Base-by-base conservation (phyloP, 1,140 invertebrate species). In the Ceratosolen fusciceps region DNA sequence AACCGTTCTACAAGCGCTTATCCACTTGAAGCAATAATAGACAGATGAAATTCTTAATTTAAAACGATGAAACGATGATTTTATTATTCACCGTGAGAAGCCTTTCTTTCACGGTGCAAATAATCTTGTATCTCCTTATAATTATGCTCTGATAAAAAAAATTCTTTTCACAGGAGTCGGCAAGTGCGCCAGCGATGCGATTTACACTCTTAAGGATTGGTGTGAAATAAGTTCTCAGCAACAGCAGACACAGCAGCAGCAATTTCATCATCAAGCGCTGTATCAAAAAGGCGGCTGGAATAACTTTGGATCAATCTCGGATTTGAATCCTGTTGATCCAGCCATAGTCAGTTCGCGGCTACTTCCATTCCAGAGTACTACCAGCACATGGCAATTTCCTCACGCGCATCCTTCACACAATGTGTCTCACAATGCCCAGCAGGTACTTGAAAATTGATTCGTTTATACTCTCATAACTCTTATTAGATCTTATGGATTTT, bases 281-380 rank as follows among this genome's bases (percentile, higher is more conserved):
- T 88, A 89, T 75, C 89, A 88, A 74, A 90, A 90, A 81, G 84
- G 84, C 68, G 87, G 88, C 26, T 91, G 90, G 90, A 90, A 88
- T 80, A 90, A 90, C 72, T 87, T 90, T 74, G 89, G 89, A 82
- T 86, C 90, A 81, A 88, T 90, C 74, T 87, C 92, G 80, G 95
- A 96, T 89, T 96, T 95, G 95, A 95, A 95, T 84, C 92, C 94
- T 80, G 92, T 96, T 89, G 96, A 97, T 91, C 96, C 96, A 76
- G 96, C 96, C 74, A 96, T 97, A 84, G 93, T 97, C 84, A 94
- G 94, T 75, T 94, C 92, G 81, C 89, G 91, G 82, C 92, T 91
- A 84, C 90, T 91, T 85, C 89, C 90, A 83, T 89, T 92, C 85
- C 89, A 90, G 85, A 87, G 70, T 71, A 68, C 86, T 72, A 87